Evolutionary conservation across 23 tunicate genomes (phyloP).

Genomic region (Trididemnum nubilum): DNA sequence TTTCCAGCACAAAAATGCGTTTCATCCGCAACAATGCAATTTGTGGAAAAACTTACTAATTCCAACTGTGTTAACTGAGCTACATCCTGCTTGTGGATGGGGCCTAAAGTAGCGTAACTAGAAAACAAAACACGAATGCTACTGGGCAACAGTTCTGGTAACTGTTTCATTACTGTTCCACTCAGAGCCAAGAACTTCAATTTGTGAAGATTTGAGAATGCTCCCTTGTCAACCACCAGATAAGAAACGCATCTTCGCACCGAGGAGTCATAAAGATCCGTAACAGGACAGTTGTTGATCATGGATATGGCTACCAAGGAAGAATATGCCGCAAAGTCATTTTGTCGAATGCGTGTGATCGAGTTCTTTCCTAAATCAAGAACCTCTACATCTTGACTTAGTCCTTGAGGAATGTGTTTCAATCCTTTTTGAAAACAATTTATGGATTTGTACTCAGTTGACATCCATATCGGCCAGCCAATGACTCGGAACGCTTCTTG

Average conservation of each 20-base stretch:
- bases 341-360: neutral
- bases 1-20: conserved; percentile 4
- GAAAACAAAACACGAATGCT: neutral
- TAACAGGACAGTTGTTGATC: neutral
- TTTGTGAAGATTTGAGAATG: neutral
- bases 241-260: neutral
- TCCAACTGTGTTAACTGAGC: neutral
- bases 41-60: neutral
- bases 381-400: neutral
- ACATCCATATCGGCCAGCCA: neutral
- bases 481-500: neutral
- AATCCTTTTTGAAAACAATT: conserved; percentile 24
- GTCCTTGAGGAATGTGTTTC: neutral
- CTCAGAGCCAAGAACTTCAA: neutral
- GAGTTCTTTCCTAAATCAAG: conserved; percentile 4
- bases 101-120: neutral
- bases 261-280: neutral
- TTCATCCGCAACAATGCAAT: neutral
- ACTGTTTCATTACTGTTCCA: neutral
- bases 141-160: neutral
- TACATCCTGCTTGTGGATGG: neutral
- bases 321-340: conserved; percentile 7
- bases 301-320: neutral
- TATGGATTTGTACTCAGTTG: neutral
- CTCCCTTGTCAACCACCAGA: neutral